These are phyloP conservation scores for Gonioctena quinquepunctata DNA, from an alignment of 1,140 invertebrate genomes.

Conservation along the genomic window DNA sequence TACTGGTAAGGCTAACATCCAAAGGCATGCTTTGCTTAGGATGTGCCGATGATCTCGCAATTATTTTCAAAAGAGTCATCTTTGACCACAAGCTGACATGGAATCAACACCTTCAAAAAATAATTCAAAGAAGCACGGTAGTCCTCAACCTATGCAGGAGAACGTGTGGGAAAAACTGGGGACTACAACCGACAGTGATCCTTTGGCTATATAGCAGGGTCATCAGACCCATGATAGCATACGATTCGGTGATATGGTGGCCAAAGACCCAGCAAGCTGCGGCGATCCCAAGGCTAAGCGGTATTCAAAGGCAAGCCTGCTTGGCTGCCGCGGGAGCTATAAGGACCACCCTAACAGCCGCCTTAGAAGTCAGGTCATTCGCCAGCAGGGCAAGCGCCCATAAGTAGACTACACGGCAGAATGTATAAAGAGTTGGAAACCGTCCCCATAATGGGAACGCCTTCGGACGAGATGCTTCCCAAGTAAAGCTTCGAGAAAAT, in stretches of 20 bases:
- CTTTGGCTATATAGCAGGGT: background rate
- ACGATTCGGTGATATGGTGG: background rate
- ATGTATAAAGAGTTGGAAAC: no score
- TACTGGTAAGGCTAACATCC: no score
- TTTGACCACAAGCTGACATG: background rate
- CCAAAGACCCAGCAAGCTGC: background rate
- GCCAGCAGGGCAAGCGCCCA: no score
- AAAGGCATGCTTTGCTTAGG: no score
- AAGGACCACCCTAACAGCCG: background rate
- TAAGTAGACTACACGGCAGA: no score
- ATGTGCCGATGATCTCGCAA: no score
- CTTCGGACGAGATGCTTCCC: no score
- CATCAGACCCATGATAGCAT: background rate
- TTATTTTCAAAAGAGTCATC: no score
- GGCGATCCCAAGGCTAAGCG: background rate
- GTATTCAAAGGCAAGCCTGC: background rate
- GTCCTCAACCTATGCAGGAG: background rate
- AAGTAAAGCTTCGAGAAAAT: no score
- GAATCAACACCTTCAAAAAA: background rate
- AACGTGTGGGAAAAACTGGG: background rate
- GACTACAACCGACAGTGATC: background rate
- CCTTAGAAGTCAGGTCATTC: no score
- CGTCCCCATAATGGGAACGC: no score
- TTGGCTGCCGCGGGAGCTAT: background rate
- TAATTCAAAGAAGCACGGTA: background rate